Base-by-base conservation (phyloP, 1,140 invertebrate genomes). In the Bacillus rossius region DNA sequence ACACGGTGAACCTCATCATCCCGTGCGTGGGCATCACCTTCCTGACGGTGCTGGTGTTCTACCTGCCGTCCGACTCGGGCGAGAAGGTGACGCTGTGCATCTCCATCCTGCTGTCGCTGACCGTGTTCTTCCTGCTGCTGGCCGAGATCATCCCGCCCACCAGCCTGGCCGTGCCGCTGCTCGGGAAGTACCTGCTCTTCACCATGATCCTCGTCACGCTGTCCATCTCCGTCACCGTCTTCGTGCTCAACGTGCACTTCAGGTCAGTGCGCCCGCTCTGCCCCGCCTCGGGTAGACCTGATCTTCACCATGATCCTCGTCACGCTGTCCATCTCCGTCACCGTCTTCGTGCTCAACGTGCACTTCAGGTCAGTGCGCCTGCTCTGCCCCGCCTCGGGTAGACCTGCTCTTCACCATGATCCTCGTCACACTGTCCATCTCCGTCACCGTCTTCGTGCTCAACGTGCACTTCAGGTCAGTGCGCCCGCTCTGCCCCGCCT, bases 71-170 rank as follows among this genome's bases (percentile, higher is more conserved):
- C 23, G 94, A 96, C 75, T 94, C 91, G 5, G 94, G 95, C 16
- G 95, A 98, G 76, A 96, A 97, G 77, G 87, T 88, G 73, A 84
- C 94, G 64, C 83, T 99, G 67, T 97, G 94, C 79, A 97, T 98
- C 75, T 98, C 94, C 67, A 98, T 99, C 77, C 84, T 99, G 61
- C 88, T 99, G 63, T 98, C 96, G 50, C 78, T 99, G 70, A 98
- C 95, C 71, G 96, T 99, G 76, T 99, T 99, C 81, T 98, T 99
- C 82, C 83, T 99, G 70, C 81, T 99, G 61, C 77, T 99, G 67
- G 94, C 94, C 55, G 94, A 97, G 81, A 96, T 99, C 69, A 98
- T 98, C 72, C 96, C 96, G 38, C 95, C 96, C 14, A 99, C 96
- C 17, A 98, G 94, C 16, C 80, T 98, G 62, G 94, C 96, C 16